These are phyloP conservation scores for Tyria jacobaeae DNA, from an alignment of 2,888 invertebrate species.

Conservation along the genomic window DNA sequence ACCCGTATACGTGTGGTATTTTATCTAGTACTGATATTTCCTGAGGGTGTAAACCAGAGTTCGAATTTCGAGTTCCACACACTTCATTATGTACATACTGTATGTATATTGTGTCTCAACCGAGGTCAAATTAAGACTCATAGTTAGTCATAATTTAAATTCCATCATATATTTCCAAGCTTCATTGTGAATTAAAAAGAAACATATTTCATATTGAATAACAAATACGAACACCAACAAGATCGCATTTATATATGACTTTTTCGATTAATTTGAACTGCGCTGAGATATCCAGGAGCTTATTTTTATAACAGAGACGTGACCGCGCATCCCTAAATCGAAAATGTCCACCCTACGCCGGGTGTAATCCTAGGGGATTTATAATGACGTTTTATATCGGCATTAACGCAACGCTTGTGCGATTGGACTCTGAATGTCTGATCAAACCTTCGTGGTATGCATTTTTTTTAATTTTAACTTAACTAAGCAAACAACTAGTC, in stretches of 20 bases:
- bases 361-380: constrained; percentile 53
- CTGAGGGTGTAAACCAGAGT: too few relatives aligned
- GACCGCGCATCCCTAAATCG: constrained; percentile 72
- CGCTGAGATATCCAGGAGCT: constrained; percentile 39
- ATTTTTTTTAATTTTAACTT: neutral
- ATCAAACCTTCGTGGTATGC: constrained; percentile 13
- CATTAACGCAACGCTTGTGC: constrained; percentile 39
- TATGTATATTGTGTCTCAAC: too few relatives aligned
- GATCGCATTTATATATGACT: constrained; percentile 3
- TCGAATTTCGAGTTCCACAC: too few relatives aligned
- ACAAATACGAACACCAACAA: constrained; percentile 4
- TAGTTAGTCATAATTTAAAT: too few relatives aligned
- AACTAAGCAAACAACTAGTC: too few relatives aligned
- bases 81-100: too few relatives aligned
- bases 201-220: neutral
- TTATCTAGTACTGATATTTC: too few relatives aligned
- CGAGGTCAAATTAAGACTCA: too few relatives aligned
- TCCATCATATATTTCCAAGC: too few relatives aligned
- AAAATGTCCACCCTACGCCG: constrained; percentile 34
- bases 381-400: constrained; percentile 59
- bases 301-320: constrained; percentile 74
- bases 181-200: neutral
- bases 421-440: constrained; percentile 30
- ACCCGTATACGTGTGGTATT: too few relatives aligned
- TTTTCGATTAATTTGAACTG: constrained; percentile 45